Percentiles rank a stretch among this genome's conserved stretches.
These are phyloP conservation scores for Mormyrus proboscirostris DNA, from an alignment of 2,797 vertebrate species.

Conservation along the genomic window DNA sequence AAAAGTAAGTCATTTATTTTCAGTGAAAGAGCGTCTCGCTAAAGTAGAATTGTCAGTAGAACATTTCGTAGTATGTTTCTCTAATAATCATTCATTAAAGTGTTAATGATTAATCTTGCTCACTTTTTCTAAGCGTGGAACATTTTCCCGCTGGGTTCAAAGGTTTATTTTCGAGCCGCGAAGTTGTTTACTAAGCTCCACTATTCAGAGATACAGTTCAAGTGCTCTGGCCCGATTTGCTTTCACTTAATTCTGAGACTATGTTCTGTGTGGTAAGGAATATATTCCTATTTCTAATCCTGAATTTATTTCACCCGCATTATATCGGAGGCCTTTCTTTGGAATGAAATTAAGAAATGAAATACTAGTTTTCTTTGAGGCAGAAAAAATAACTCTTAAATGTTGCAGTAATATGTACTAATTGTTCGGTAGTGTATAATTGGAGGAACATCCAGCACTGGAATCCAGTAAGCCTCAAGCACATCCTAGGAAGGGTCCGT, in stretches of 20 bases:
- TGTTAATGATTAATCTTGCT: constrained; percentile 15
- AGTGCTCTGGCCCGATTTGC: not conserved
- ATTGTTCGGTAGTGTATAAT: not conserved
- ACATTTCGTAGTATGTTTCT: constrained; percentile 4
- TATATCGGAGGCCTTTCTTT: not conserved
- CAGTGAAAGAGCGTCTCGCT: not conserved
- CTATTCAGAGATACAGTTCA: not conserved
- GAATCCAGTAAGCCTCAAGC: not conserved
- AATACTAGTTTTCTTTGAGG: not conserved
- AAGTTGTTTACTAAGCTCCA: constrained; percentile 8
- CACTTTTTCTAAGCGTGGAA: not conserved
- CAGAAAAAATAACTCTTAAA: not conserved
- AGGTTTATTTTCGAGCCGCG: constrained; percentile 1
- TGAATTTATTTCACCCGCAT: not conserved
- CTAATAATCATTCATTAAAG: constrained; percentile 11
- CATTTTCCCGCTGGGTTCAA: constrained; percentile 6
- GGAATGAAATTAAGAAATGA: constrained; percentile 2
- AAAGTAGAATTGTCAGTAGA: not conserved
- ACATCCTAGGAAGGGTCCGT: not conserved
- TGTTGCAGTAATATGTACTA: not conserved
- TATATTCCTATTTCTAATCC: not conserved
- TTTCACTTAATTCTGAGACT: not conserved
- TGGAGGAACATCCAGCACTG: not conserved
- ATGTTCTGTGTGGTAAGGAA: not conserved
- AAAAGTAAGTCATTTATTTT: not conserved